Evolutionary conservation across 1,140 invertebrate genomes (phyloP), one percentile per base, ranked within the genome.

Genomic region (Brachionus manjavacas): DNA sequence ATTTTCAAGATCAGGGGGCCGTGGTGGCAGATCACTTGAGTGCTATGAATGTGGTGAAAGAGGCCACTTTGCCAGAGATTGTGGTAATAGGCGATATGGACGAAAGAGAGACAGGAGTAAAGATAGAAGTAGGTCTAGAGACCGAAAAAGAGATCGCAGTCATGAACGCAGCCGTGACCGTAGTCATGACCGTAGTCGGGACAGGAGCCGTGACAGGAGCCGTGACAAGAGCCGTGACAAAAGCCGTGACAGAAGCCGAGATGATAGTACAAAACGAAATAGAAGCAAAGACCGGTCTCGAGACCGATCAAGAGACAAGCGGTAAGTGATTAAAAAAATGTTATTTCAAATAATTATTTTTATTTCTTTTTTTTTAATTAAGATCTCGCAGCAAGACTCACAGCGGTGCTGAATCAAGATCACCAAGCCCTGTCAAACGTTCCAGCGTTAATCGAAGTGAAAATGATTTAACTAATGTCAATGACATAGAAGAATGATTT

Each of bases 31-130:
- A 23, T 39, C 79, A 1, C 31, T 81, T 31, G 79, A 81, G 60
- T 96, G 95, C 89, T 96, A 96, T 89, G 95, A 96, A 87, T 96
- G 95, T 90, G 95, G 95, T 8, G 94, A 95, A 86, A 91, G 94
- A 70, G 95, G 95, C 3, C 95, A 97, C 87, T 96, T 95, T 90
- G 95, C 95, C 66, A 91, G 95, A 86, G 95, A 96, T 88, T 96
- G 95, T 86, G 84, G 86, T 11, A 84, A 55, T 83, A 43, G 55
- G 8, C 60, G 80, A 52, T 55, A 64, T 60, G 76, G 76, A 0
- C 14, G 76, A 80, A 28, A 16, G 31, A 55, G 76, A 60, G 46
- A 80, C 20, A 49, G 76, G 9, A 60, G 49, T 80, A 31, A 49
- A 31, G 55, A 64, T 16, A 43, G 76, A 35, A 80, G 76, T 11